Conservation (phyloP, 2,797 vertebrate genomes). For the Chromis chromis region DNA sequence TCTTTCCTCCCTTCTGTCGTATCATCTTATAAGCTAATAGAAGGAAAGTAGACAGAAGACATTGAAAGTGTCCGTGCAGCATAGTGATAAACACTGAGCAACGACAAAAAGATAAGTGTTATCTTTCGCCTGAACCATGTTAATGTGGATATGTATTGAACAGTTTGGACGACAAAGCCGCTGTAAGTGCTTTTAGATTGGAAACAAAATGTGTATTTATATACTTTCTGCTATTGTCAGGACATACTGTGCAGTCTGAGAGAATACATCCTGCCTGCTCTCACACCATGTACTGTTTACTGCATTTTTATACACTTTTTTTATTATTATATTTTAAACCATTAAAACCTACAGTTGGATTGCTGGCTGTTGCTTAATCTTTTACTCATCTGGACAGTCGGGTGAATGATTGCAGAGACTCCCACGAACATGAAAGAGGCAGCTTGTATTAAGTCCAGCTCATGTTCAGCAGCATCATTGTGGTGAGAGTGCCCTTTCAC, state of each 20-base stretch:
- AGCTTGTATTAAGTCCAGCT: constrained; percentile 9
- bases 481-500: constrained; percentile 29
- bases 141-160: constrained; percentile 30
- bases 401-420: background rate
- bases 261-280: constrained; percentile 43
- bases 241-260: constrained; percentile 58
- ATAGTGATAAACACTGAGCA: constrained; percentile 53
- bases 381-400: background rate
- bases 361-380: constrained; percentile 9
- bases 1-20: too few species aligned
- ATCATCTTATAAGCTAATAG: constrained; percentile 13
- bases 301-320: constrained; percentile 49
- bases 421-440: background rate
- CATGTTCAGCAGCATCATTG: constrained; percentile 16
- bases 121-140: constrained; percentile 47
- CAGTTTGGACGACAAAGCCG: constrained; percentile 56
- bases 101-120: constrained; percentile 50
- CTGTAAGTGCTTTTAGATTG: constrained; percentile 52
- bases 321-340: constrained; percentile 39
- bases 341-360: constrained; percentile 52
- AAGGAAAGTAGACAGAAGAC: constrained; percentile 41
- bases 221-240: constrained; percentile 47
- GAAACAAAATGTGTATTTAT: constrained; percentile 62
- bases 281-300: constrained; percentile 54
- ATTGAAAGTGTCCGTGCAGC: constrained; percentile 20